Conservation (phyloP, 2,888 invertebrate species). For the Brachypalpus laphriformis region DNA sequence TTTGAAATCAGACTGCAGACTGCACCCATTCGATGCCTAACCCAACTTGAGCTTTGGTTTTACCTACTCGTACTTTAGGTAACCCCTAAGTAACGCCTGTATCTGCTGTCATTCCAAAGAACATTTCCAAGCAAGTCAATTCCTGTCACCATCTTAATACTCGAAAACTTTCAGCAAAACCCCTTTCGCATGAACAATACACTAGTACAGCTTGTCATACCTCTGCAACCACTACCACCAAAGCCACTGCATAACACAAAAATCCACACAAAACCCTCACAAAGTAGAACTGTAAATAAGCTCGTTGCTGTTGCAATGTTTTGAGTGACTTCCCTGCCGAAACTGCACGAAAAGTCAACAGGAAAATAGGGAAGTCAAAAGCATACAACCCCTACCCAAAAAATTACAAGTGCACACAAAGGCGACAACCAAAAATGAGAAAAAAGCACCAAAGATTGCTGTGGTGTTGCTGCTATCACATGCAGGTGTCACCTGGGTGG, state of each 20-base stretch:
- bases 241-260: slow-evolving; percentile 28
- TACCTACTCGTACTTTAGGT: no score
- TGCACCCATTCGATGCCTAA: no score
- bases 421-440: background rate
- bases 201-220: slow-evolving; percentile 32
- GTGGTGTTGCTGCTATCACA: slow-evolving; percentile 33
- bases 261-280: slow-evolving; percentile 16
- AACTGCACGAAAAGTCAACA: slow-evolving; percentile 58
- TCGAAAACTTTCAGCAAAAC: slow-evolving; percentile 41
- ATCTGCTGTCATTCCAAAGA: slow-evolving; percentile 43
- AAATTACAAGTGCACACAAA: slow-evolving; percentile 41
- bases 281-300: slow-evolving; percentile 65
- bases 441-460: slow-evolving; percentile 35
- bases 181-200: background rate
- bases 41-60: no score
- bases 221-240: slow-evolving; percentile 2
- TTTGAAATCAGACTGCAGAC: no score
- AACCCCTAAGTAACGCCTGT: background rate
- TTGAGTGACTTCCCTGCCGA: slow-evolving; percentile 58
- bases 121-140: slow-evolving; percentile 53
- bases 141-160: slow-evolving; percentile 31
- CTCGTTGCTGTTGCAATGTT: slow-evolving; percentile 59
- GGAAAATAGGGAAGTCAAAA: slow-evolving; percentile 31
- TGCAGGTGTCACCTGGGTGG: slow-evolving; percentile 51
- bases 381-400: slow-evolving; percentile 21